Percentiles rank a stretch among this genome's conserved stretches.
These are phyloP conservation scores for Lutjanus erythropterus DNA, from an alignment of 2,113 vertebrate species.

Conservation along the genomic window DNA sequence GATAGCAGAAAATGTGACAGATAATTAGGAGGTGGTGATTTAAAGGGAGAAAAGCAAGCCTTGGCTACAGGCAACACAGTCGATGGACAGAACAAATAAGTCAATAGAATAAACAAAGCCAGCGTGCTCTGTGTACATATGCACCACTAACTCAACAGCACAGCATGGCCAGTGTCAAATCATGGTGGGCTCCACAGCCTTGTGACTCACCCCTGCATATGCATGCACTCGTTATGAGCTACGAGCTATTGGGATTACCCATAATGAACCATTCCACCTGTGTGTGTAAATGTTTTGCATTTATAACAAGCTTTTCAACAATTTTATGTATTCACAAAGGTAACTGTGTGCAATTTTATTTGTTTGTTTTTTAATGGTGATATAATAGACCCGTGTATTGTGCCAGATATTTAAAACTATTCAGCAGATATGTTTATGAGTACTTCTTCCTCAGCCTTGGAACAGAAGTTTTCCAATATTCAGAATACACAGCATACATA, in stretches of 20 bases:
- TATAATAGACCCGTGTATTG: background rate
- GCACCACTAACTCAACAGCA: slow-evolving; percentile 68
- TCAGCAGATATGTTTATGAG: slow-evolving; percentile 27
- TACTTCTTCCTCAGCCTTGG: slow-evolving; percentile 26
- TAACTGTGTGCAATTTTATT: slow-evolving; percentile 21
- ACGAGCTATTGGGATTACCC: slow-evolving; percentile 47
- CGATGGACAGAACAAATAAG: slow-evolving; percentile 86
- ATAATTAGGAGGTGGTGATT: slow-evolving; percentile 88
- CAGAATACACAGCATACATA: slow-evolving; percentile 40
- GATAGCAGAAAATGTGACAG: slow-evolving; percentile 87
- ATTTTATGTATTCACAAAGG: slow-evolving; percentile 39
- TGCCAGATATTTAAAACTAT: slow-evolving; percentile 24
- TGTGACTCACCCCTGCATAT: slow-evolving; percentile 56
- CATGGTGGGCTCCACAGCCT: slow-evolving; percentile 59
- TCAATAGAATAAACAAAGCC: slow-evolving; percentile 87
- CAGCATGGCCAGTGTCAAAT: slow-evolving; percentile 69
- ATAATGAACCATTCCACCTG: slow-evolving; percentile 65
- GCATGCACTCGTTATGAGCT: slow-evolving; percentile 63
- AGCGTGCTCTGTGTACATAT: slow-evolving; percentile 83
- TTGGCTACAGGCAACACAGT: slow-evolving; percentile 80
- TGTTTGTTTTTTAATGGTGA: slow-evolving; percentile 29
- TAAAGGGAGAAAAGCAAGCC: slow-evolving; percentile 82
- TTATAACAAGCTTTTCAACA: slow-evolving; percentile 38
- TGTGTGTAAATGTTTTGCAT: slow-evolving; percentile 53
- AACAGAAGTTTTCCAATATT: slow-evolving; percentile 51